Conservation (phyloP, 2,113 vertebrate species). For the Mesoclemmys tuberculata region DNA sequence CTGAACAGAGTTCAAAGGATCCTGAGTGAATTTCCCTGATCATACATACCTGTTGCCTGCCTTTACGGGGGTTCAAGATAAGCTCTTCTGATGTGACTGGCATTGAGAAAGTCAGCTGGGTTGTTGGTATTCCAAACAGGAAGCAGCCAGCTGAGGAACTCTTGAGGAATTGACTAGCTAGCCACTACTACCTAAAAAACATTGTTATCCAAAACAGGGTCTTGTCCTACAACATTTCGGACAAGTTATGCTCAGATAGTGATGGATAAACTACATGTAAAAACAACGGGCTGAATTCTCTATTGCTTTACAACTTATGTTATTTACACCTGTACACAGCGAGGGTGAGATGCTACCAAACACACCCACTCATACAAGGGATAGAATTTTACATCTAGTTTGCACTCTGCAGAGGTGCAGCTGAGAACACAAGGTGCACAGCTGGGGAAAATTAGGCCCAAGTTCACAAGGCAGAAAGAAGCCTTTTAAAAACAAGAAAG, state of each 20-base stretch:
- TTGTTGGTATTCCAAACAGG: not conserved
- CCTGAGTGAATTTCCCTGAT: no score
- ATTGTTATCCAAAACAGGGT: not conserved
- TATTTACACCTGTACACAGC: not conserved
- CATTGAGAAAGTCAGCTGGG: not conserved
- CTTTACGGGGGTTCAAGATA: not conserved
- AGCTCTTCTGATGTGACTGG: not conserved
- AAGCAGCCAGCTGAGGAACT: not conserved
- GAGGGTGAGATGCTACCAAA: not conserved
- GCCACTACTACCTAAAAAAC: no score
- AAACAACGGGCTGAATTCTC: not conserved
- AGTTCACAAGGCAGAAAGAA: not conserved
- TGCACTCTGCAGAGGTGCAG: not conserved
- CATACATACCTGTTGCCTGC: no score
- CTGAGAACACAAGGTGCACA: not conserved
- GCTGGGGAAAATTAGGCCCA: not conserved
- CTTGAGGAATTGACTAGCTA: accelerated
- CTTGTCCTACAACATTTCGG: not conserved
- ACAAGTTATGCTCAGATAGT: not conserved
- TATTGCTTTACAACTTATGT: not conserved
- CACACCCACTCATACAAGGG: not conserved
- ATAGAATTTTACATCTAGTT: not conserved
- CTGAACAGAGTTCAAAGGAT: no score
- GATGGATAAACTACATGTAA: not conserved
- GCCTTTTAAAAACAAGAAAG: not conserved